phyloP scores from a whole-genome alignment of 2,113 vertebrate species.

The Machaerirhynchus nigripectus region DNA sequence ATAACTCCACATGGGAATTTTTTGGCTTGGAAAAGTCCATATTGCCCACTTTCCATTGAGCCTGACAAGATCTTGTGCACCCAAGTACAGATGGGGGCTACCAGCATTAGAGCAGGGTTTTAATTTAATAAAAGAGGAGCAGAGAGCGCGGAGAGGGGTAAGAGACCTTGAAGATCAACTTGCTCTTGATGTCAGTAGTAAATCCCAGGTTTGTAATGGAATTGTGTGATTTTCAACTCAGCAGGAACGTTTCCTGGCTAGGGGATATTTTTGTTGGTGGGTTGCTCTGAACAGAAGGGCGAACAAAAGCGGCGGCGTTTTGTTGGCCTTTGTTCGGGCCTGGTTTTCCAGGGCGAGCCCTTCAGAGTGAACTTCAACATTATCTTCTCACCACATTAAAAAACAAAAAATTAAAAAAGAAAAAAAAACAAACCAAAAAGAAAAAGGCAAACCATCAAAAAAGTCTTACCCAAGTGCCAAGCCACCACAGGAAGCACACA shows the following conservation, averaged over 20 bases:
- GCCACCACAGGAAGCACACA: background rate
- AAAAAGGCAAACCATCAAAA: constrained; percentile 2
- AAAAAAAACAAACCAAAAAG: background rate
- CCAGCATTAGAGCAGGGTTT: background rate
- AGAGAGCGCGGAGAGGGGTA: background rate
- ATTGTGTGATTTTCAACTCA: background rate
- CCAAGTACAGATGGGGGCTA: background rate
- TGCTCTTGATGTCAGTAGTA: background rate
- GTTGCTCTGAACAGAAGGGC: background rate
- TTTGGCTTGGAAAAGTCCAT: background rate
- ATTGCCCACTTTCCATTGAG: background rate
- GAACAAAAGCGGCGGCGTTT: background rate
- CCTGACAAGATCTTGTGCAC: background rate
- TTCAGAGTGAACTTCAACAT: background rate
- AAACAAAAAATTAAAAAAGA: background rate
- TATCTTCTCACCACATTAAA: background rate
- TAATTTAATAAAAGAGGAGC: background rate
- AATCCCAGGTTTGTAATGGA: background rate
- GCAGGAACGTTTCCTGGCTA: background rate
- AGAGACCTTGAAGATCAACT: background rate
- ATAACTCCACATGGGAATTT: rapidly evolving
- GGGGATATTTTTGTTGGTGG: background rate
- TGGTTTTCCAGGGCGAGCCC: background rate
- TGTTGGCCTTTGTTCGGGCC: background rate
- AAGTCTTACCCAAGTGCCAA: constrained; percentile 22